Evolutionary conservation across 1,140 invertebrate genomes (phyloP).

Genomic region (Acyrthosiphon pisum): DNA sequence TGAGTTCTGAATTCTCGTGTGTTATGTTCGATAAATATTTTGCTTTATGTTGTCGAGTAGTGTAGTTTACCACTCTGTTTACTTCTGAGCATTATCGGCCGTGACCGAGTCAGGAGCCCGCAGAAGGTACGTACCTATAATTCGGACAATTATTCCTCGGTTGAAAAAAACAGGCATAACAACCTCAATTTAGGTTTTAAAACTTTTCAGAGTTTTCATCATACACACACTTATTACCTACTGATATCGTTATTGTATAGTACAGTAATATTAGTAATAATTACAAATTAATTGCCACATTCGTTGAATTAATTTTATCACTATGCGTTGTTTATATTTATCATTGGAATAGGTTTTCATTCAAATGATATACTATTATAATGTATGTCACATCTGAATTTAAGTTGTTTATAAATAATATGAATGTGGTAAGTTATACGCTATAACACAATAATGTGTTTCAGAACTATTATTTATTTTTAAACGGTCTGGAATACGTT

Average conservation of each 20-base stretch:
- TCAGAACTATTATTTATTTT: not conserved
- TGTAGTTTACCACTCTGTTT: too few relatives aligned
- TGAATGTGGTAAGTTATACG: not conserved
- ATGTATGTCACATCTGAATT: not conserved
- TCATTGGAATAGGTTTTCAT: not conserved
- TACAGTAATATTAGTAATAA: not conserved
- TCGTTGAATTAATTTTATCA: not conserved
- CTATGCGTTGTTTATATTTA: not conserved
- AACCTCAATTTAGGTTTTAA: not conserved
- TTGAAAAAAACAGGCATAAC: not conserved
- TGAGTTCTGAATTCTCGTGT: not conserved
- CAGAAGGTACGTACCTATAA: not conserved
- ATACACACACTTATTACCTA: not conserved
- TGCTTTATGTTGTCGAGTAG: not conserved
- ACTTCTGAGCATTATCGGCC: not conserved
- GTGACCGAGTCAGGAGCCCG: too few relatives aligned
- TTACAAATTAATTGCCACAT: not conserved
- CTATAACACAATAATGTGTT: not conserved
- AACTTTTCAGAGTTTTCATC: not conserved
- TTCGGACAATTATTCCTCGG: not conserved
- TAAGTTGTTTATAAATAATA: not conserved
- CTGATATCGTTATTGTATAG: not conserved
- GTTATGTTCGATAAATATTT: not conserved
- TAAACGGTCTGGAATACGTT: not conserved
- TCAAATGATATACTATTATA: not conserved